Evolutionary conservation across 2,113 vertebrate species (phyloP), one percentile per base, ranked within the genome.

Genomic region (Odocoileus hemionus): DNA sequence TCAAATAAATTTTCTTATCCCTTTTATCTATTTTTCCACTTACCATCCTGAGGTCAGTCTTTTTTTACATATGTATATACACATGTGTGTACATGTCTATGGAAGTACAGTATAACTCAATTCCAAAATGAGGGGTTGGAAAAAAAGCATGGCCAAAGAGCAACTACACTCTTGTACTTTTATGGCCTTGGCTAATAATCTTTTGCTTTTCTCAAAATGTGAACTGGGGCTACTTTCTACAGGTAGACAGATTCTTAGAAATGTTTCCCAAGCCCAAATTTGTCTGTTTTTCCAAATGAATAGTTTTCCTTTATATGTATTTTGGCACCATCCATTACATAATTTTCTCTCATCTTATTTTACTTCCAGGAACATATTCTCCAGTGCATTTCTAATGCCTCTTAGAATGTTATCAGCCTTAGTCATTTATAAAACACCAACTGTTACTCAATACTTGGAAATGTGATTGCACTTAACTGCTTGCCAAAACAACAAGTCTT

Each of bases 351-450:
- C 89, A 55, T 93, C 94, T 96, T 36, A 33, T 55, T 92, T 86
- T n/a, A 89, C 84, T 98, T 91, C 97, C 94, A 96, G 45, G 95
- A 76, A 91, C 23, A 84, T 0, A 97, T 92, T 95, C 50, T 86
- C 61, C 88, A 96, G 91, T 90, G 58, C 92, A 93, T 76, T 98
- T 96, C 79, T 97, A 91, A 95, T 96, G 98, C 95, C 96, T 90
- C 95, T 96, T 82, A 97, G 98, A 99, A 98, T 97, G n/a, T 8
- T 96, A 98, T 98, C 98, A 98, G 97, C 97, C 97, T 98, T 98
- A 99, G 98, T 98, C 98, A 98, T 99, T 98, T 98, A 98, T 97
- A 94, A 96, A 98, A 97, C 89, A 98, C 97, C 98, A 98, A 98
- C 95, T 97, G 98, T 98, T 98, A 95, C 97, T 98, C 98, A 98